Conservation (phyloP, 2,888 invertebrate species). For the Parnassius mnemosyne region DNA sequence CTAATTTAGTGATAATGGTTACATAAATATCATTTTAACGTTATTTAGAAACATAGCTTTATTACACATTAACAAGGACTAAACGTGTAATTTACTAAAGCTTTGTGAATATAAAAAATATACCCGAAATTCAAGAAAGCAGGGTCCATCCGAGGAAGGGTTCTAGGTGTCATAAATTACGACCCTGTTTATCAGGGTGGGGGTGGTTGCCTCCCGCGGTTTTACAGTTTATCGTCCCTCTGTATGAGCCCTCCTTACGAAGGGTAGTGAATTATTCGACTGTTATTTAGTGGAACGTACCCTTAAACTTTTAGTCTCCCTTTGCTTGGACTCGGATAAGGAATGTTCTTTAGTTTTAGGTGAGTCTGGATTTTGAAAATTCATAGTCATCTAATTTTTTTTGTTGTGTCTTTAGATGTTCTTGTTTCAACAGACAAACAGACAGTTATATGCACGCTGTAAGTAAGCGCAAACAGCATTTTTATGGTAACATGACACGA, state of each 20-base stretch:
- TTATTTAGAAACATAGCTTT: no score
- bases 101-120: slow-evolving; percentile 17
- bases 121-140: slow-evolving; percentile 34
- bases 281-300: slow-evolving; percentile 68
- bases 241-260: slow-evolving; percentile 50
- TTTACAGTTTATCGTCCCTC: slow-evolving; percentile 76
- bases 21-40: no score
- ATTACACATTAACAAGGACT: neutral
- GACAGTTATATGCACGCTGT: no score
- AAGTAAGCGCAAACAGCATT: no score
- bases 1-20: no score
- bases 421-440: no score
- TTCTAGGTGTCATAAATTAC: slow-evolving; percentile 76
- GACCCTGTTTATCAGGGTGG: slow-evolving; percentile 72
- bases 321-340: slow-evolving; percentile 38
- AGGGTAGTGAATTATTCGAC: slow-evolving; percentile 41
- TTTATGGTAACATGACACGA: no score
- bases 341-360: slow-evolving; percentile 21
- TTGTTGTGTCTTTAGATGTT: no score
- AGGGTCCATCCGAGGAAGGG: slow-evolving; percentile 40
- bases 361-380: neutral
- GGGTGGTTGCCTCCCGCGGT: slow-evolving; percentile 70
- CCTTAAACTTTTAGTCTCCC: slow-evolving; percentile 45
- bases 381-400: no score
- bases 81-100: slow-evolving; percentile 1